A percentile compares a stretch with the other conserved stretches of the same genome.
These are phyloP conservation scores for Harmothoe impar DNA, from an alignment of 2,888 invertebrate species.

Conservation along the genomic window DNA sequence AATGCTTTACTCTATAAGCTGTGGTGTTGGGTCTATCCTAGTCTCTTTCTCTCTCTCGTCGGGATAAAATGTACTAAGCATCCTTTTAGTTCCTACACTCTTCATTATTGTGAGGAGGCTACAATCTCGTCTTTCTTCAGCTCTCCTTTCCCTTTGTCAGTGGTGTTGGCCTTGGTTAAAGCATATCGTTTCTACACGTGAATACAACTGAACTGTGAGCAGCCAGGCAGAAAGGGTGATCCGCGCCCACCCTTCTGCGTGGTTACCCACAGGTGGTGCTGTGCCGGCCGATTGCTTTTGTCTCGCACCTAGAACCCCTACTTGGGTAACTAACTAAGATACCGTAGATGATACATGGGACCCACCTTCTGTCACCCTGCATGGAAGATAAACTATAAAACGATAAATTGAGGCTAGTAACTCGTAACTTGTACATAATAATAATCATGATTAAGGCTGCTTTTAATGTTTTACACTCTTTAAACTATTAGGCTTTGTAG, in stretches of 20 bases:
- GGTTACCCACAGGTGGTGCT: neutral
- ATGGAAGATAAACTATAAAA: neutral
- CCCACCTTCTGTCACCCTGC: constrained; percentile 1
- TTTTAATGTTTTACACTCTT: neutral
- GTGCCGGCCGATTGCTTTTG: constrained; percentile 40
- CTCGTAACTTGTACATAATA: neutral
- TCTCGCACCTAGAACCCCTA: neutral
- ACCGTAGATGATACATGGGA: neutral
- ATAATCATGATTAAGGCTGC: constrained; percentile 6
- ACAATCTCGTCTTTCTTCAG: neutral
- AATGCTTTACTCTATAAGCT: neutral
- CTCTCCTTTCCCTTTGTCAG: constrained; percentile 20
- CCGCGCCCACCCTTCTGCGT: too few species aligned
- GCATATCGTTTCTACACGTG: neutral
- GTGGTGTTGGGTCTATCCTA: constrained; percentile 32
- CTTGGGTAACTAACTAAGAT: neutral
- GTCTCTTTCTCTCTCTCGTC: neutral
- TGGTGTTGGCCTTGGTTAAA: constrained; percentile 44
- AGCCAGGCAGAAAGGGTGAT: too few species aligned
- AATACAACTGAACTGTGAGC: neutral
- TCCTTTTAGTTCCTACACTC: neutral
- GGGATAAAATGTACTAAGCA: neutral
- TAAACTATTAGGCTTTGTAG: neutral
- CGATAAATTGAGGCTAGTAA: too few species aligned
- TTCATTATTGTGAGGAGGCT: neutral